Conservation (phyloP, 2,888 invertebrate genomes). For the Amphipyra berbera region DNA sequence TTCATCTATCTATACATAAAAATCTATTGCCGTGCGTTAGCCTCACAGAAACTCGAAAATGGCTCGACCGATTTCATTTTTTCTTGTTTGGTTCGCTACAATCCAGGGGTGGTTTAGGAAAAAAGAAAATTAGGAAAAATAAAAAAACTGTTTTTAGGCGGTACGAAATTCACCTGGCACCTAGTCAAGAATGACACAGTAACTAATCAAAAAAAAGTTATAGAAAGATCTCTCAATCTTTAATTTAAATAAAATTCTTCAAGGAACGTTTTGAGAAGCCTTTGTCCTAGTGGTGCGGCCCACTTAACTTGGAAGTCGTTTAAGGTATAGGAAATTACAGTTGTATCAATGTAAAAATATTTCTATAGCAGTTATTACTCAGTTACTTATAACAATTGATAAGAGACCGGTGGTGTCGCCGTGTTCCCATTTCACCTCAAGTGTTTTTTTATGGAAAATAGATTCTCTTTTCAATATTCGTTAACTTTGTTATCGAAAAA, state of each 20-base stretch:
- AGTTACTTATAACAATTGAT: slow-evolving; percentile 54
- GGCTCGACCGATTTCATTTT: too few species aligned
- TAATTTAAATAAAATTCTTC: slow-evolving; percentile 23
- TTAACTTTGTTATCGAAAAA: slow-evolving; percentile 47
- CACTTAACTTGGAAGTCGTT: slow-evolving; percentile 65
- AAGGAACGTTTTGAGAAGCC: slow-evolving; percentile 18
- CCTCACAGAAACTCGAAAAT: too few species aligned
- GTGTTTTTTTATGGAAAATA: slow-evolving; percentile 62
- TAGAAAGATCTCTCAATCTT: slow-evolving; percentile 4
- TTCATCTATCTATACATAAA: too few species aligned
- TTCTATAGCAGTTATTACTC: slow-evolving; percentile 37
- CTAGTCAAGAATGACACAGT: too few species aligned
- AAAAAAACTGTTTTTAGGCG: too few species aligned
- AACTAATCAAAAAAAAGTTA: too few species aligned
- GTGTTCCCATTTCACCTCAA: slow-evolving; percentile 46
- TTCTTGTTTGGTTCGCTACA: too few species aligned
- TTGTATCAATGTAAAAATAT: slow-evolving; percentile 65
- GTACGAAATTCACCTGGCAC: too few species aligned
- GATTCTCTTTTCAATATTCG: slow-evolving; percentile 44
- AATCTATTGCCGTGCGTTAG: too few species aligned
- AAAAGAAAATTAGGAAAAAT: too few species aligned
- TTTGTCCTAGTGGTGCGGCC: slow-evolving; percentile 53
- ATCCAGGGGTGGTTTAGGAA: too few species aligned
- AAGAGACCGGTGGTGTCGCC: slow-evolving; percentile 60
- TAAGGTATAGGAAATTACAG: slow-evolving; percentile 66